Conservation (phyloP, 2,113 vertebrate genomes). For the Arothron firmamentum region DNA sequence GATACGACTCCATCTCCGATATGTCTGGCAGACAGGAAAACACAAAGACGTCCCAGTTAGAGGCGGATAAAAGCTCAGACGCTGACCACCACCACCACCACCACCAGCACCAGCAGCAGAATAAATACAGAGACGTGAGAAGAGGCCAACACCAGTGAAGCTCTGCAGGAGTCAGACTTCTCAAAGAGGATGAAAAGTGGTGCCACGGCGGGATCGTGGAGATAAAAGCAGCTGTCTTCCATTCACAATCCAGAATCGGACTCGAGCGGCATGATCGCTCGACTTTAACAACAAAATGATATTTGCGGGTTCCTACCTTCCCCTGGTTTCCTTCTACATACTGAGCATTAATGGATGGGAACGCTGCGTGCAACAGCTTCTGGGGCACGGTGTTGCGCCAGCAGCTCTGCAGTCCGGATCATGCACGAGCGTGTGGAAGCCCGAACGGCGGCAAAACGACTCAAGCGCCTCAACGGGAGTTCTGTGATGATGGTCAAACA, state of each 20-base stretch:
- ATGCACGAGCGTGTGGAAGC: not conserved
- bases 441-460: not conserved
- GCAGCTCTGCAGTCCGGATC: not conserved
- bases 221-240: conserved; percentile 25
- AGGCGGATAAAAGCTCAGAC: not conserved
- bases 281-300: not conserved
- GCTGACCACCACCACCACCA: not conserved
- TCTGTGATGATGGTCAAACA: no score
- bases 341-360: not conserved
- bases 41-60: conserved; percentile 11
- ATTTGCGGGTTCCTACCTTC: not conserved
- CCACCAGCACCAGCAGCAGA: not conserved
- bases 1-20: conserved; percentile 92
- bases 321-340: not conserved
- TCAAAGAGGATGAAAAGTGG: conserved; percentile 3
- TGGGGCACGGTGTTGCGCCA: no score
- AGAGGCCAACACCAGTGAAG: conserved; percentile 23
- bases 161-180: not conserved
- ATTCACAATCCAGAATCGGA: not conserved
- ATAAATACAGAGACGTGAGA: not conserved
- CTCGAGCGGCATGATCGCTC: not conserved
- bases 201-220: not conserved
- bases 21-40: conserved; percentile 74
- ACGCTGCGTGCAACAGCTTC: no score
- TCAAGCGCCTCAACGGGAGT: not conserved